A percentile compares a stretch with the other conserved stretches of the same genome.
Evolutionary conservation across 2,888 invertebrate species (phyloP).

Genomic region (Meteorus colon): DNA sequence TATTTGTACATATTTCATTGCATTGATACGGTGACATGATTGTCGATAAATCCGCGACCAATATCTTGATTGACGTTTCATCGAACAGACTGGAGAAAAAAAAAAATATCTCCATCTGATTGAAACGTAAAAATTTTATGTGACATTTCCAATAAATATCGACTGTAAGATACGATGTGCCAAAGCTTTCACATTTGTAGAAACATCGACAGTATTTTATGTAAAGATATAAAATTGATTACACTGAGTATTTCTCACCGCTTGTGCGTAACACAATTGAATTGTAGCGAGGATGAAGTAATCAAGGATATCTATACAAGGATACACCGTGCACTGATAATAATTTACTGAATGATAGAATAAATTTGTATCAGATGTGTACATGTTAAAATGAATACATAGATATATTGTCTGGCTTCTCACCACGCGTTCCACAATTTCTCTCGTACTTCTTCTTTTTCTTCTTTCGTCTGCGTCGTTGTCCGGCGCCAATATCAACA

Average conservation of each 20-base stretch:
- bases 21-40: too few relatives aligned
- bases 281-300: background rate
- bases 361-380: background rate
- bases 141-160: too few relatives aligned
- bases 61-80: too few relatives aligned
- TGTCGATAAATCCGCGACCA: too few relatives aligned
- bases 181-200: too few relatives aligned
- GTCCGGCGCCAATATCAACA: conserved; percentile 56
- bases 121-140: too few relatives aligned
- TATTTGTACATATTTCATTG: too few relatives aligned
- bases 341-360: conserved; percentile 5
- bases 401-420: conserved; percentile 49
- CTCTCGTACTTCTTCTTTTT: conserved; percentile 75
- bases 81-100: too few relatives aligned
- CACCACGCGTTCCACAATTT: conserved; percentile 72
- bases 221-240: background rate
- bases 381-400: background rate
- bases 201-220: too few relatives aligned
- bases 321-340: background rate
- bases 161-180: too few relatives aligned
- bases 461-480: conserved; percentile 67
- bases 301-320: background rate
- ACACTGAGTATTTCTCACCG: background rate
- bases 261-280: background rate
- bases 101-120: too few relatives aligned